Percentiles rank a stretch among this genome's conserved stretches.
Conservation (phyloP, 2,797 vertebrate species). For the Syngnathus rostellatus region DNA sequence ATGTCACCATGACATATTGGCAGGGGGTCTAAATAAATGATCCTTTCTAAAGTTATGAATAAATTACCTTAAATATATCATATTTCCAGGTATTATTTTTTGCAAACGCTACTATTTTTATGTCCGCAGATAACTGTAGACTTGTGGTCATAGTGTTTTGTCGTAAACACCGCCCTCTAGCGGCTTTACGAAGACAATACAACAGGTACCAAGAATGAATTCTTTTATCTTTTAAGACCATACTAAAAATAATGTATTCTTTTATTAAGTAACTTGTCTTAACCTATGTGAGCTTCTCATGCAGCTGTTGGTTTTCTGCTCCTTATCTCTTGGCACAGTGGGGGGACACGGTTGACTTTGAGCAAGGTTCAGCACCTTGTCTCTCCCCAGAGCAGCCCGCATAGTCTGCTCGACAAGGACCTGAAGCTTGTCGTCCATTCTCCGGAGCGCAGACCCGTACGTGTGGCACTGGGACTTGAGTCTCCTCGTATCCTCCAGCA, state of each 20-base stretch:
- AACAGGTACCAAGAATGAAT: background rate
- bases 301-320: background rate
- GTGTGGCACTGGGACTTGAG: slow-evolving; percentile 76
- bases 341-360: background rate
- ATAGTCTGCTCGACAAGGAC: slow-evolving; percentile 71
- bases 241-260: background rate
- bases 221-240: background rate
- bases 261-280: background rate
- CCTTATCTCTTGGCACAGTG: slow-evolving; percentile 8
- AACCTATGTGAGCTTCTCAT: background rate
- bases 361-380: slow-evolving; percentile 46
- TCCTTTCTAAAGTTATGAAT: no score
- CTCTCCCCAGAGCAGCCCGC: slow-evolving; percentile 72
- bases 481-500: slow-evolving; percentile 77
- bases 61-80: background rate
- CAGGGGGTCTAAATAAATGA: no score
- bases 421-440: slow-evolving; percentile 78
- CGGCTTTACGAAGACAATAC: background rate
- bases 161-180: background rate
- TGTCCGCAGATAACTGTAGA: background rate
- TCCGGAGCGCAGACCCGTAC: slow-evolving; percentile 69
- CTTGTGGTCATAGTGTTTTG: background rate
- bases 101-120: background rate
- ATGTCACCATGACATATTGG: background rate
- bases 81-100: background rate